Conservation (phyloP, 1,140 invertebrate species). For the Caerostris extrusa region DNA sequence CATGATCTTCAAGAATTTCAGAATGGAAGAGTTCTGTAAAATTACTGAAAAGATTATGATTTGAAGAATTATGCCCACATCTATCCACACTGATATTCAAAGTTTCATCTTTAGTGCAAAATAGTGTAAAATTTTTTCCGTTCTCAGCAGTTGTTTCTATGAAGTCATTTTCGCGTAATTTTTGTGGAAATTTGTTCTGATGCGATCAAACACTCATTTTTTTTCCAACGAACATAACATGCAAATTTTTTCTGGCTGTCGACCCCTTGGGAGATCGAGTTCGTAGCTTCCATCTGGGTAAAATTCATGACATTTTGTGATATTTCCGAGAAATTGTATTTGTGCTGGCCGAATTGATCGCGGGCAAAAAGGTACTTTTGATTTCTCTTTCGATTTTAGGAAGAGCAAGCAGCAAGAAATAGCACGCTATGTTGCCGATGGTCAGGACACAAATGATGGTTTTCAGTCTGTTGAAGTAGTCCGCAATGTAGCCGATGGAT, state of each 20-base stretch:
- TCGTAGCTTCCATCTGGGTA: background rate
- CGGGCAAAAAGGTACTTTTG: background rate
- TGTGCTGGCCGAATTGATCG: too few species aligned
- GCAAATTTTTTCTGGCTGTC: background rate
- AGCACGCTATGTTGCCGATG: conserved; percentile 36
- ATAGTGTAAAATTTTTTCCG: background rate
- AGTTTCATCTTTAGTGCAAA: background rate
- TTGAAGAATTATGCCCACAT: background rate
- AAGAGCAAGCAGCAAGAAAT: conserved; percentile 14
- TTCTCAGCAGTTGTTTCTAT: background rate
- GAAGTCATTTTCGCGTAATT: too few species aligned
- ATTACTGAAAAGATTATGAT: background rate
- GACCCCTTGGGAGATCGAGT: background rate
- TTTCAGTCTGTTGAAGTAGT: conserved; percentile 80
- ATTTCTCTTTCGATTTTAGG: background rate
- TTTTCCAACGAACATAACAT: background rate
- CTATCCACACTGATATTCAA: background rate
- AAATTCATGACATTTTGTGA: background rate
- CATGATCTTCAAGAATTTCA: background rate
- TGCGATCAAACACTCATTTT: background rate
- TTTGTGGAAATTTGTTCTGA: background rate
- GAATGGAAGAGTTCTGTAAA: background rate
- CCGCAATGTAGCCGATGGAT: conserved; percentile 80
- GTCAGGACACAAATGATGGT: conserved; percentile 74
- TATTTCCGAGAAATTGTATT: background rate